Base-by-base conservation (phyloP, 2,888 invertebrate species). In the Acrocyrtus sp. region DNA sequence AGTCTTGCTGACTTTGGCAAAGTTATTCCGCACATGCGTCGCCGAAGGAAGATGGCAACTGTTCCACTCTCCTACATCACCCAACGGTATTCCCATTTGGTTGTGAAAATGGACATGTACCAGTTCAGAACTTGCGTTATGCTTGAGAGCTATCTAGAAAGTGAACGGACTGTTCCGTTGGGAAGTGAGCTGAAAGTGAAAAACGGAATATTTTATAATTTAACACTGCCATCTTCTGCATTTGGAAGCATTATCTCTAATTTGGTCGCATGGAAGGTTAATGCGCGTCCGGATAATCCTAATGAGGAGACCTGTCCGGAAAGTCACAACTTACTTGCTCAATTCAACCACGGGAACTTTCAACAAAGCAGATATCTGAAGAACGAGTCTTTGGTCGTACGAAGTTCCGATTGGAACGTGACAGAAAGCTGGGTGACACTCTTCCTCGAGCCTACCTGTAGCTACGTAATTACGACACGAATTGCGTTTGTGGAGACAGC, bases 371-470 rank as follows among this genome's bases (percentile, higher is more conserved):
- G 43, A 43, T 75, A 72, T 43, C 67, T 74, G 6, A 77, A 77
- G 54, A 79, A 78, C 67, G 76, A 73, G 43, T 67, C 45, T 29
- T 29, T 79, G 10, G 8, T 70, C 41, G 60, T 78, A 22, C 74
- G 80, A n/a, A 72, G 72, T 45, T 19, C 69, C 1, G 75, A 75
- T 34, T 72, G 75, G 75, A 76, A 57, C 27, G 60, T 60, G 12
- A 47, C 19, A 0, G 21, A 86, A 0, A 87, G 89, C 0, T 85
- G 85, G 79, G 83, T 93, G 3, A 88, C 87, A 57, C 81, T 93
- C 19, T 86, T 89, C 58, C 84, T 92, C 78, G 91, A 92, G 83
- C 90, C 92, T 4, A 85, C 87, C 45, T 93, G 93, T 82, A 87
- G 87, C n/a, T 93, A 90, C 82, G 86, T 85, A 61, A 86, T 92